Evolutionary conservation across 2,113 vertebrate genomes (phyloP), one percentile per base, ranked within the genome.

Genomic region (Semnornis frantzii): DNA sequence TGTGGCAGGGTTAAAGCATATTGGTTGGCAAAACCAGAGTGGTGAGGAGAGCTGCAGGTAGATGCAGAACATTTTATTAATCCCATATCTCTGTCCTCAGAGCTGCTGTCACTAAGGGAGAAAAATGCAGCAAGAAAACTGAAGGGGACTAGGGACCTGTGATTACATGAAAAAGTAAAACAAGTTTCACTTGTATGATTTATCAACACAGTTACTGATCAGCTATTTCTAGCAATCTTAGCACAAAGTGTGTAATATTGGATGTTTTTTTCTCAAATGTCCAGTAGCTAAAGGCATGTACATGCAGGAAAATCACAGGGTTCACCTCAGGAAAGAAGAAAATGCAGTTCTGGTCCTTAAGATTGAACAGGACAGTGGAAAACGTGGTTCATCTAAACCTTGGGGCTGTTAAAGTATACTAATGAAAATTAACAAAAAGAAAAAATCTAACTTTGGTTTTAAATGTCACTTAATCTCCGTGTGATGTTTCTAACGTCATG

Each of bases 401-500:
- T 80, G 30, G 16, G 63, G 44, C 66, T 46, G 46, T 1, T 37
- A 10, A 8, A 59, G 21, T 30, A 33, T 55, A 58, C 55, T 57
- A 58, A 10, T 54, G 27, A 62, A 66, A 72, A 63, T 15, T 37
- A 8, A 74, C 52, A n/a, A 75, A 59, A 30, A 13, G 25, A 15
- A 46, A 77, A 77, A 85, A 79, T 14, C 16, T 71, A 74, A 60
- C 17, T 19, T 14, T 69, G 34, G 37, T 87, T 42, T 13, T 78
- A 88, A 90, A 50, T 3, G 37, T 58, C 65, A 33, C 30, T 82
- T 44, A 72, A 16, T 34, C 44, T 83, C 66, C 55, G 54, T 1
- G 0, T 20, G 34, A 25, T 42, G 68, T 17, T 81, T 15, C 65
- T 27, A 42, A 44, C 65, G 44, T 48, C 4, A 2, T 0, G 19